Evolutionary conservation across 2,113 vertebrate genomes (phyloP), one percentile per base, ranked within the genome.

Genomic region (Maccullochella peelii): DNA sequence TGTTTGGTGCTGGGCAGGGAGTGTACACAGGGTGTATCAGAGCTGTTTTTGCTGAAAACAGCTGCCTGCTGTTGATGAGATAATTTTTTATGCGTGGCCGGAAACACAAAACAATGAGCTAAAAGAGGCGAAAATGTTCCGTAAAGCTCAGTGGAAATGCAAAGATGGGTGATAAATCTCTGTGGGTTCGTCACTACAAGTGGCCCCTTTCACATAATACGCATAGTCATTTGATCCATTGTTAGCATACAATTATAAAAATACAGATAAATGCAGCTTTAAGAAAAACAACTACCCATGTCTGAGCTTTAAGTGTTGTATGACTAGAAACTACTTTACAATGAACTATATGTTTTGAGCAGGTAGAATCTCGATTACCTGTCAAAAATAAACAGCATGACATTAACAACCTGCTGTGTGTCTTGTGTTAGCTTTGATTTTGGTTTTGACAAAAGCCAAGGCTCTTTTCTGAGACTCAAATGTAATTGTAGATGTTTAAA

Each of bases 401-500:
- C 9, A 50, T 74, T 57, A 62, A 47, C 65, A 68, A 52, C 79
- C 78, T 27, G 57, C 59, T 78, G 36, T 21, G 57, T 44, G 38
- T 65, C 55, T 62, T 2, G 40, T 3, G 27, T 57, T 71, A 44
- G 8, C 38, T 55, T 33, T 65, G 6, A 78, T 63, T 73, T 59
- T n/a, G 21, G 52, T 71, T 42, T 20, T 2, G 80, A 83, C 49
- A 44, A 67, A 74, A 70, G 67, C 58, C 33, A 4, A 11, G 30
- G 4, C 67, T 58, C 38, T 8, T 84, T 67, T 63, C 63, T 40
- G 58, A 62, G 36, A 61, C 57, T 77, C 33, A 47, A 23, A 76
- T 50, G 61, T 67, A 77, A 73, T 73, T 49, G 67, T 36, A 54
- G 50, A 74, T 6, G 7, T 68, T 71, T n/a, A 67, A 83, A 68